Base-by-base conservation (phyloP, 2,113 vertebrate species). In the Chaetura pelagica region DNA sequence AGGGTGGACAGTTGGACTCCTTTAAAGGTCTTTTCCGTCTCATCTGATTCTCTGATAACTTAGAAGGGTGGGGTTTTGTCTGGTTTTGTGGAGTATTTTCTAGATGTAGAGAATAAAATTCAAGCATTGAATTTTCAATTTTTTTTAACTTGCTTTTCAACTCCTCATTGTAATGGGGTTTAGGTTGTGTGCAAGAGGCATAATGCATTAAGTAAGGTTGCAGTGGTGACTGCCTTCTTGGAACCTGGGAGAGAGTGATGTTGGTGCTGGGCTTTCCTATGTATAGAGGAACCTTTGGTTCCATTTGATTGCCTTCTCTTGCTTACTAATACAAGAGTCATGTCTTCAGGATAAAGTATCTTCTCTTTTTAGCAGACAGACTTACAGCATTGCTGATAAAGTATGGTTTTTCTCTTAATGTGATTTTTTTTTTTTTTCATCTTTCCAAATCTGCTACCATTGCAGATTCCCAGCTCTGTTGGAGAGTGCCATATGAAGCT, bases 41-140 rank as follows among this genome's bases (percentile, higher is more conserved):
- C 14, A 5, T 12, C 11, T 42, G 40, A 42, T 42, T 42, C 40
- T 42, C 10, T 42, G 40, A 1, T 48, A 38, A 55, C 32, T 71
- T 16, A 11, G 26, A 59, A 74, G 24, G 22, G 2, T 6, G 26
- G 8, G 14, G 15, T 44, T 38, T 21, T 38, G 12, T 38, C 3
- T 2, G 16, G 4, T n/a, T 82, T 46, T 1, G 2, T 24, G 26
- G 8, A 6, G 5, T 4, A 6, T 26, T 67, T 10, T 2, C 8
- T 58, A 1, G 46, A 13, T 6, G 1, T 58, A 57, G 54, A 9
- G 46, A 83, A 40, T 40, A 49, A 88, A 59, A 38, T 0, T 0
- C 20, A 24, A 1, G 24, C 7, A 4, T 27, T 89, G 19, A 8
- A 1, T 35, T 78, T 93, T 71, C 21, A 2, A 0, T 1, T 15